Evolutionary conservation across 2,797 vertebrate genomes (phyloP).

Genomic region (Eurystomus glaucurus): DNA sequence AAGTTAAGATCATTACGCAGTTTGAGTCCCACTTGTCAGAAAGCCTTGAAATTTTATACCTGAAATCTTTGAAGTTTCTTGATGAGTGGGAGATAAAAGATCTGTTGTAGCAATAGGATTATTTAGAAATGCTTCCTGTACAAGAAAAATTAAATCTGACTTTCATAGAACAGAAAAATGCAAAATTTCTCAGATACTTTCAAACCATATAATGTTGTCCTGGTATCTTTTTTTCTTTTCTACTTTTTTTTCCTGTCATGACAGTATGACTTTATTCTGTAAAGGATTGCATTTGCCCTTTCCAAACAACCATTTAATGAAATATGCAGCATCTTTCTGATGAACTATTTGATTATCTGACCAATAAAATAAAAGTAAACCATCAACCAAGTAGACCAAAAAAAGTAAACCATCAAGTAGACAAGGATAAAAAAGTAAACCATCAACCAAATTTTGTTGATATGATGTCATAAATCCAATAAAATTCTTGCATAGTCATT

Average conservation of each 20-base stretch:
- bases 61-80: background rate
- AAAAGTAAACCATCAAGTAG: no score
- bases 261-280: background rate
- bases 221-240: background rate
- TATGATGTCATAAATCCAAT: background rate
- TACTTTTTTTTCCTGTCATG: background rate
- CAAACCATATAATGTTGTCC: accelerated
- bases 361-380: background rate
- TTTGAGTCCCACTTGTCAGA: background rate
- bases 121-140: background rate
- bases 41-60: background rate
- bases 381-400: no score
- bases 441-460: background rate
- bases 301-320: background rate
- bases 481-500: background rate
- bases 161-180: background rate
- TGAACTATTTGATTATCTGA: background rate
- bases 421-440: no score
- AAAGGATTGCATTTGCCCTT: background rate
- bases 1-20: background rate
- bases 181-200: background rate
- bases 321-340: background rate
- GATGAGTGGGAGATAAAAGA: background rate
- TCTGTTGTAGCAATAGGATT: background rate
- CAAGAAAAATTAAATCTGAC: background rate